Evolutionary conservation across 2,888 invertebrate species (phyloP).

Genomic region (Adelognathus sp.): DNA sequence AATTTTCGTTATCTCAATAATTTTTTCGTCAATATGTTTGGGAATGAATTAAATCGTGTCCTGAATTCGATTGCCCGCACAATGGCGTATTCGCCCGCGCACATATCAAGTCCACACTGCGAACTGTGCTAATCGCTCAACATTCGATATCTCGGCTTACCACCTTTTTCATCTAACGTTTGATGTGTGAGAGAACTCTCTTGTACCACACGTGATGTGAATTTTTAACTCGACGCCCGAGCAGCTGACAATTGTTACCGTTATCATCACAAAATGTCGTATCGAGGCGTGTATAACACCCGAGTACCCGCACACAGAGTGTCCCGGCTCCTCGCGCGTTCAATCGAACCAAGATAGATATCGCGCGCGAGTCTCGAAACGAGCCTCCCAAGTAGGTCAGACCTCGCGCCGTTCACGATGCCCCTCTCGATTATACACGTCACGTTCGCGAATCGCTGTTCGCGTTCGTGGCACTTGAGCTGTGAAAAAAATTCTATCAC

Average conservation of each 20-base stretch:
- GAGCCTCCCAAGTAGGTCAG: conserved; percentile 29
- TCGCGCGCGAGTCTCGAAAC: neutral
- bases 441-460: conserved; percentile 29
- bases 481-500: conserved; percentile 7
- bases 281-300: conserved; percentile 2
- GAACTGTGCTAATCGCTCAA: neutral
- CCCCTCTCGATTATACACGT: conserved; percentile 21
- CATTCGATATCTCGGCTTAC: neutral
- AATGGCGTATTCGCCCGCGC: neutral
- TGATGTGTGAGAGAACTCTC: neutral
- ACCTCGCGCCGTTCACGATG: conserved; percentile 6
- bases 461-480: conserved; percentile 4
- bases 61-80: conserved; percentile 1
- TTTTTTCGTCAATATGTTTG: too few species aligned
- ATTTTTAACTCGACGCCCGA: neutral
- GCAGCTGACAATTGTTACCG: neutral
- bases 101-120: neutral
- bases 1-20: too few species aligned
- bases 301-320: conserved; percentile 32
- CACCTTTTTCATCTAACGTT: neutral
- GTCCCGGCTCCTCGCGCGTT: neutral
- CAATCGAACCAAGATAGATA: conserved; percentile 6
- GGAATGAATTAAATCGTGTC: neutral
- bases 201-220: conserved; percentile 9
- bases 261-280: conserved; percentile 9